Base-by-base conservation (phyloP, 2,113 vertebrate species). In the Oreochromis tanganicae region DNA sequence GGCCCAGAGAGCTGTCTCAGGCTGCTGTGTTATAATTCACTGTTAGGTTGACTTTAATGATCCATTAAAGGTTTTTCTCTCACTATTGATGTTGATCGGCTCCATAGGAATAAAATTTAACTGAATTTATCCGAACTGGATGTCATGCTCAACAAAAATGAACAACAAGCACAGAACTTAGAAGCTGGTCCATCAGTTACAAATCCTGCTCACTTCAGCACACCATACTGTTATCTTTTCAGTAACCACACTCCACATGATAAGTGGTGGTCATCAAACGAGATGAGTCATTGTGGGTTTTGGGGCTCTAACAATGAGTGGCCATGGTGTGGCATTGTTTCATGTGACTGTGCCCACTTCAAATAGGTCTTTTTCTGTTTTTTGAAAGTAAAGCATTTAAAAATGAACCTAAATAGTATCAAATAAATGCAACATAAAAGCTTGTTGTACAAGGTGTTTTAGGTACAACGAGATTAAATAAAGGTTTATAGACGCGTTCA, bases 401-500 rank as follows among this genome's bases (percentile, higher is more conserved):
- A 63, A 63, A 36, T 63, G 59, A 55, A 0, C 4, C 27, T 29
- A 32, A 59, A 59, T 17, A 59, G 24, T 41, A 71, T 24, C 36
- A 43, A 41, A 68, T 68, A 68, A 68, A 0, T 71, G 7, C 63
- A 14, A 43, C 12, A 41, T 0, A 24, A 19, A 5, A 21, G 36
- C 34, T 68, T 19, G 32, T 63, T 63, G 16, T 63, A 12, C n/a
- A 66, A 66, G 6, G 14, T 10, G 27, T 68, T 68, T 43, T 21
- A 71, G 7, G 5, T 14, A 41, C 12, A 71, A 68, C 4, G 0
- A 2, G 12, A 41, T 71, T 71, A 0, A 68, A 41, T 68, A 41
- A 41, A 41, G 11, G 19, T 68, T 41, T 24, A 21, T 24, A 41
- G 19, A 4, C 2, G 1, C 36, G 14, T 21, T 68, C 36, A 68